Base-by-base conservation (phyloP, 2,113 vertebrate species). In the Phylloscopus whistleri region DNA sequence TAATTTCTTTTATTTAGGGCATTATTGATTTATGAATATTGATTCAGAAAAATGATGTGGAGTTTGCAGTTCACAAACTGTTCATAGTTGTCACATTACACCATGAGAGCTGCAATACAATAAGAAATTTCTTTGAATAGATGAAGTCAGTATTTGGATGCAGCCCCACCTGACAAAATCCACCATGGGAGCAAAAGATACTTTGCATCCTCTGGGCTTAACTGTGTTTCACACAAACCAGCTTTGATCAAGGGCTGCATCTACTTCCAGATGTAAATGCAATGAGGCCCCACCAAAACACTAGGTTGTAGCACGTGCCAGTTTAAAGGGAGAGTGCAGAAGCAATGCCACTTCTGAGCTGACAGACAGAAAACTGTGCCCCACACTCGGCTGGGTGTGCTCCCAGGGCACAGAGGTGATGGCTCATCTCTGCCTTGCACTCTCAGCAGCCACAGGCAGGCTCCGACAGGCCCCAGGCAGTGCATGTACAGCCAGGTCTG, bases 301-400 rank as follows among this genome's bases (percentile, higher is more conserved):
- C 7, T 2, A 5, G 44, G 23, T 18, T 49, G 74, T n/a, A 68
- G 62, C 62, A 68, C 0, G 0, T 21, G 23, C 43, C 51, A 20
- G 13, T 55, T 88, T 55, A 67, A 70, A 77, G 33, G n/a, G 7
- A 53, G 63, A 74, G 55, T 17, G 41, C 49, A 58, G 31, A 1
- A 21, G 53, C 22, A 43, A 0, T 21, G 9, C 35, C 0, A 0
- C 23, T 60, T 35, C 37, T 33, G 51, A 80, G 51, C 55, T 0
- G 59, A n/a, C 22, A 44, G 75, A 39, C 17, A 23, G 69, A 70
- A 46, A 44, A 17, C 26, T 44, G 43, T 44, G 35, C 35, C 49
- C 22, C 0, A 1, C 31, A 0, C 19, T 68, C 0, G 1, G 16
- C 58, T 53, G 58, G 15, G 24, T 22, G 70, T 74, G 14, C 53